These are phyloP conservation scores for Nyctibius grandis DNA, from an alignment of 2,797 vertebrate genomes.

Conservation along the genomic window DNA sequence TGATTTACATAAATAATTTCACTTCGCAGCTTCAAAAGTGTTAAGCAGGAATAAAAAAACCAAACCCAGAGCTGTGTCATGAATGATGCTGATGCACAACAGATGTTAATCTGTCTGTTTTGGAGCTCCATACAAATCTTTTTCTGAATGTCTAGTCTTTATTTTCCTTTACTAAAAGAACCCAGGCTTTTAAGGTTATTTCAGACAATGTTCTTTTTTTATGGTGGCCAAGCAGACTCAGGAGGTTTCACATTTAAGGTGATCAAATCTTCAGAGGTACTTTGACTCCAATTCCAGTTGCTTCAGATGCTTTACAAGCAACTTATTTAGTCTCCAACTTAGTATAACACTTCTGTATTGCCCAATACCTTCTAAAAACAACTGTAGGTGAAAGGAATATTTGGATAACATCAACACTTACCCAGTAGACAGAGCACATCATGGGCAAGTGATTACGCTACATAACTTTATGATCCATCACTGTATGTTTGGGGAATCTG, in stretches of 20 bases:
- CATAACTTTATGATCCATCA: not conserved
- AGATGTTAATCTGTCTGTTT: not conserved
- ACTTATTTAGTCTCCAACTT: rapidly evolving
- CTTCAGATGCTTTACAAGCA: not conserved
- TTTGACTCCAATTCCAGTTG: not conserved
- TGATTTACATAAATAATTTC: not conserved
- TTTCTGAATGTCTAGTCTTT: not conserved
- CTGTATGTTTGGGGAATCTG: not conserved
- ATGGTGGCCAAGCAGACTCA: not conserved
- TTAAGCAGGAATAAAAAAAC: not conserved
- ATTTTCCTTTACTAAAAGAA: not conserved
- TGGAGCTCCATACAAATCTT: not conserved
- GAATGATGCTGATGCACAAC: not conserved
- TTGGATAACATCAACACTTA: not conserved
- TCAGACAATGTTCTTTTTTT: not conserved
- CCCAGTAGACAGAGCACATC: not conserved
- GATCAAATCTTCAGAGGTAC: not conserved
- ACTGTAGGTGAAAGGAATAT: not conserved
- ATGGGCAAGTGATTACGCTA: not conserved
- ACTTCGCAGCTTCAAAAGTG: not conserved
- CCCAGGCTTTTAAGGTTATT: not conserved
- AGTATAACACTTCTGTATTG: not conserved
- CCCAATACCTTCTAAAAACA: not conserved
- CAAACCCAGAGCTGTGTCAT: not conserved
- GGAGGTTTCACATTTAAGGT: not conserved